Base-by-base conservation (phyloP, 1,140 invertebrate genomes). In the Cydia amplana region DNA sequence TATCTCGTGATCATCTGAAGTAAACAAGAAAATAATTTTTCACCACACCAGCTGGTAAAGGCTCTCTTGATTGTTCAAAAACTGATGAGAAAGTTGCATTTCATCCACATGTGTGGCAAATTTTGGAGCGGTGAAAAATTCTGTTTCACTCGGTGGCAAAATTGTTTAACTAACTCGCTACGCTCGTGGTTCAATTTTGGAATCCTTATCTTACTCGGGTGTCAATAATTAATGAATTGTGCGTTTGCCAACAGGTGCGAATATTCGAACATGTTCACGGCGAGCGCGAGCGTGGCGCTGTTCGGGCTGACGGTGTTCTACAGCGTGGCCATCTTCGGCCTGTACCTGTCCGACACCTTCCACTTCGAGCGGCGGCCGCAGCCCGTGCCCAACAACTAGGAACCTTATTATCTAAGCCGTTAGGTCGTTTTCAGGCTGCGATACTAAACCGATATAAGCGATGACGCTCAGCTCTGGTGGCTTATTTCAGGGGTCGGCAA, bases 201-300 rank as follows among this genome's bases (percentile, higher is more conserved):
- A 25, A 25, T 25, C 25, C 3, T 25, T 25, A n/a, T 25, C 25
- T 25, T 25, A 3, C 25, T 25, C 25, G 25, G 25, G 25, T 25
- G 3, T 25, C 25, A 25, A 25, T 25, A 25, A 25, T 25, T 55
- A 1, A 49, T 0, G n/a, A 51, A 51, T 51, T 4, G 7, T 51
- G 46, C 46, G 49, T 51, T 60, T 60, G 14, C 74, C 80, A 82
- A 0, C 85, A 93, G 91, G 70, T 93, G 90, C 82, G 90, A 93
- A 76, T 93, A 93, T 80, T 91, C 90, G 6, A 91, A 91, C 78
- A 87, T 93, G 87, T 93, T 93, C 79, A 91, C 90, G 36, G 89
- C 90, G 65, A 91, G 89, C 78, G 91, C 91, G 7, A 91, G 90
- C 73, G 87, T 91, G 25, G 91, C 90, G 14, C 79, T 93, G 55